Evolutionary conservation across 2,888 invertebrate genomes (phyloP).

Genomic region (Ochropacha duplaris): DNA sequence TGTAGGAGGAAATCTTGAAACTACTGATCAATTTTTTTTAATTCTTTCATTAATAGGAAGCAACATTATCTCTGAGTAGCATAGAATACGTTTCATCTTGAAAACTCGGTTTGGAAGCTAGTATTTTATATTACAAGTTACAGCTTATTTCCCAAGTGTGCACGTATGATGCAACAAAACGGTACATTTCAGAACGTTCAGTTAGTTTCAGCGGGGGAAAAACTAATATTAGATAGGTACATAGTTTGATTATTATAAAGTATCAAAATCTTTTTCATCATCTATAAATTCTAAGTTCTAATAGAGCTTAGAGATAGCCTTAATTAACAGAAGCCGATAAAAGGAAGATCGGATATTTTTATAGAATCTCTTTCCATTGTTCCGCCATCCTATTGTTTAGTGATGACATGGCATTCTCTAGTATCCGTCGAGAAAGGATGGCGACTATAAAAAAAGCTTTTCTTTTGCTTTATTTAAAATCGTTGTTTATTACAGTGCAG

Average conservation of each 20-base stretch:
- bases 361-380: constrained; percentile 27
- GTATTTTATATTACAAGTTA: no score
- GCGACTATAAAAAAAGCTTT: constrained; percentile 5
- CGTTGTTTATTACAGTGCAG: neutral
- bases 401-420: constrained; percentile 29
- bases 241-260: no score
- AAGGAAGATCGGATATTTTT: constrained; percentile 28
- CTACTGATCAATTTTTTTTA: neutral
- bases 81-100: no score
- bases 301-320: constrained; percentile 27
- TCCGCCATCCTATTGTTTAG: constrained; percentile 26
- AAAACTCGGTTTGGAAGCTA: no score
- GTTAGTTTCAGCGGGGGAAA: no score
- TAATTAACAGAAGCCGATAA: constrained; percentile 36
- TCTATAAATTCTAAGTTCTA: constrained; percentile 15
- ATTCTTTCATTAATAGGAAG: no score
- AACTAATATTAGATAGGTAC: no score
- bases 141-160: no score
- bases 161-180: no score
- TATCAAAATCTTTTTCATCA: neutral
- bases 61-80: no score
- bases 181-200: no score
- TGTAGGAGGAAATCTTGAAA: no score
- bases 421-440: constrained; percentile 17
- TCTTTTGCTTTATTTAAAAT: neutral